Evolutionary conservation across 2,113 vertebrate species (phyloP).

Genomic region (Ibidorhyncha struthersii): DNA sequence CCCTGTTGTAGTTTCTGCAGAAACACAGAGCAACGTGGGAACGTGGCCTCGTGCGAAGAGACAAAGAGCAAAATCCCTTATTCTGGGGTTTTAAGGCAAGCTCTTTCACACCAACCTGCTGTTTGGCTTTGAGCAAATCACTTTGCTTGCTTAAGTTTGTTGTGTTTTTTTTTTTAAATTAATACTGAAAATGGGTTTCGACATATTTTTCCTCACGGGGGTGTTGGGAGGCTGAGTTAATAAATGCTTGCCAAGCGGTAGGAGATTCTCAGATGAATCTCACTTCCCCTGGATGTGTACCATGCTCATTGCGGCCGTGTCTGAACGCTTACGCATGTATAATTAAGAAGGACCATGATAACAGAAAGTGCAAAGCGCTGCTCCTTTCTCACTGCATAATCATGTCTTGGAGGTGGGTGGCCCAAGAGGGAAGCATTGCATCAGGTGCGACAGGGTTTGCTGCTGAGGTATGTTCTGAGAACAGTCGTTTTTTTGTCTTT

Average conservation of each 20-base stretch:
- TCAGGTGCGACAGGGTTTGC: conserved; percentile 43
- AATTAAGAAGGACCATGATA: conserved; percentile 60
- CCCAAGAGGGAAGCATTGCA: conserved; percentile 43
- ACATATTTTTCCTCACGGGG: conserved; percentile 63
- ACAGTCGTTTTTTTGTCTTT: conserved; percentile 12
- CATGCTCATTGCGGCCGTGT: conserved; percentile 44
- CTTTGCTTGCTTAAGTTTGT: conserved; percentile 40
- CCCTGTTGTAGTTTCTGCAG: conserved; percentile 23
- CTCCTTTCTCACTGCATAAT: conserved; percentile 59
- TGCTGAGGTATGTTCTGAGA: conserved; percentile 43
- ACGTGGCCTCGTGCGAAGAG: background rate
- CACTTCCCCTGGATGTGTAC: conserved; percentile 58
- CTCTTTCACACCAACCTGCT: conserved; percentile 37
- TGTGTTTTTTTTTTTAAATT: conserved; percentile 3
- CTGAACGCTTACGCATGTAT: conserved; percentile 51
- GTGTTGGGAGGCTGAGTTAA: conserved; percentile 47
- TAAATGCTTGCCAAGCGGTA: conserved; percentile 24
- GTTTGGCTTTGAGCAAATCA: conserved; percentile 53
- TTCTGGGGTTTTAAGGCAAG: conserved; percentile 42
- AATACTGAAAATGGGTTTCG: conserved; percentile 57
- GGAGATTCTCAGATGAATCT: conserved; percentile 64
- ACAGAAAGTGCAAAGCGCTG: conserved; percentile 38
- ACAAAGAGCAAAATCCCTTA: conserved; percentile 23
- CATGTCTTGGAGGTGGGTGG: conserved; percentile 64
- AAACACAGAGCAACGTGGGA: background rate